Percentiles rank a stretch among this genome's conserved stretches.
Evolutionary conservation across 2,797 vertebrate genomes (phyloP).

Genomic region (Crax fasciolata): DNA sequence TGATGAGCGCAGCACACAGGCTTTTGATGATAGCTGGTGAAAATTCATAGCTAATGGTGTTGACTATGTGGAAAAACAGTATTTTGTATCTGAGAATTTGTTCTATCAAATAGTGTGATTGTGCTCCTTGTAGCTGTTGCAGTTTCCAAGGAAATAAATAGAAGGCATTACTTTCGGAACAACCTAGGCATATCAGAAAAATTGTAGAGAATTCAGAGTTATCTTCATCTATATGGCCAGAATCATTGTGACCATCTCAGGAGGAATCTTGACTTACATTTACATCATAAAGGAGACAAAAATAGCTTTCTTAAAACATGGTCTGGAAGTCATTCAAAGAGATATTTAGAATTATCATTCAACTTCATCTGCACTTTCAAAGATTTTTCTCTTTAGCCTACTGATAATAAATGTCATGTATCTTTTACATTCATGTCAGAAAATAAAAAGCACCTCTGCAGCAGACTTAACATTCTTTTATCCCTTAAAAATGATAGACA

Average conservation of each 20-base stretch:
- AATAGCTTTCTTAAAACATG: conserved; percentile 52
- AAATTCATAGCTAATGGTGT: background rate
- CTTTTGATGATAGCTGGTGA: background rate
- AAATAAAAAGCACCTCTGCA: conserved; percentile 68
- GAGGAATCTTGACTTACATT: conserved; percentile 62
- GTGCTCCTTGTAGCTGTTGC: background rate
- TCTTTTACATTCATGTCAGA: conserved; percentile 68
- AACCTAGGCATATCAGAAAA: background rate
- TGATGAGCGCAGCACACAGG: background rate
- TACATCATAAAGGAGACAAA: conserved; percentile 59
- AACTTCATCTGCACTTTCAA: conserved; percentile 65
- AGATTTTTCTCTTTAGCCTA: conserved; percentile 73
- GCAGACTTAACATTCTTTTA: conserved; percentile 56
- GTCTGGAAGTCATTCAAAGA: conserved; percentile 66
- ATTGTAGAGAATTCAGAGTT: conserved; percentile 29
- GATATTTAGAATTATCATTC: conserved; percentile 77
- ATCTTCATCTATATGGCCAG: conserved; percentile 37
- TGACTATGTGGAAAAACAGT: background rate
- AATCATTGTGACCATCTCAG: conserved; percentile 55
- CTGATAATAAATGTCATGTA: conserved; percentile 82
- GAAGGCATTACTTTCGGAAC: background rate
- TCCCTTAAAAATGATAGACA: conserved; percentile 74
- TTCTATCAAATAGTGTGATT: background rate
- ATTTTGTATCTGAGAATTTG: background rate
- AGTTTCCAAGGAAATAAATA: background rate